phyloP scores from a whole-genome alignment of 2,113 vertebrate species.

The Cichladusa arquata region DNA sequence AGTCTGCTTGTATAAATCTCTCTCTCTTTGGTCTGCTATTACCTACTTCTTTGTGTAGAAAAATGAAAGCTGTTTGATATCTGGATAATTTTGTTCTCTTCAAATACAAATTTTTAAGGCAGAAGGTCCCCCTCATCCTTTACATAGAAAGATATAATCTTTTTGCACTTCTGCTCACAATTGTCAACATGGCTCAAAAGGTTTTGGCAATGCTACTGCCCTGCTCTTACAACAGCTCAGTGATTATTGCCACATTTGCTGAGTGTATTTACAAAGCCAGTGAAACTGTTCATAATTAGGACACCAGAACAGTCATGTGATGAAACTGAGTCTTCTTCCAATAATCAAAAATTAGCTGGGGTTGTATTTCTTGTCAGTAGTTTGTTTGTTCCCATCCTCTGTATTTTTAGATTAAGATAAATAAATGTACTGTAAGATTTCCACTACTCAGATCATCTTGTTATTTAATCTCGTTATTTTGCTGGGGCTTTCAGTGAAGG shows the following conservation, averaged over 20 bases:
- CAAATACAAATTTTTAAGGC: background rate
- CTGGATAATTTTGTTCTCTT: background rate
- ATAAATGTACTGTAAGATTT: slow-evolving; percentile 10
- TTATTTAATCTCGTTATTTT: background rate
- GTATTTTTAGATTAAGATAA: background rate
- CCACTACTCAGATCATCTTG: background rate
- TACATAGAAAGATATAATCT: background rate
- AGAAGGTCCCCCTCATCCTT: background rate
- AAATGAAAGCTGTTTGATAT: background rate
- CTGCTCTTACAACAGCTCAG: background rate
- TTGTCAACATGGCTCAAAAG: background rate
- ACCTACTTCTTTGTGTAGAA: background rate
- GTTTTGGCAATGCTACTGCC: background rate
- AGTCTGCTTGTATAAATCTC: background rate
- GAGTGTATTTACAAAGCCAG: background rate
- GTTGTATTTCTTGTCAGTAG: background rate
- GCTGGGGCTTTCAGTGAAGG: background rate
- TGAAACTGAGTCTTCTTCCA: background rate
- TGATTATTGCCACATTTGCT: background rate
- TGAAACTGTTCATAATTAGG: background rate
- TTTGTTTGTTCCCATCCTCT: background rate
- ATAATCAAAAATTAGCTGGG: background rate
- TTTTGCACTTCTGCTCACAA: background rate
- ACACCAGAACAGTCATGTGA: background rate
- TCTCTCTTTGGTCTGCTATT: background rate